Evolutionary conservation across 1,140 invertebrate genomes (phyloP).

Genomic region (Philotrypesis tridentata): DNA sequence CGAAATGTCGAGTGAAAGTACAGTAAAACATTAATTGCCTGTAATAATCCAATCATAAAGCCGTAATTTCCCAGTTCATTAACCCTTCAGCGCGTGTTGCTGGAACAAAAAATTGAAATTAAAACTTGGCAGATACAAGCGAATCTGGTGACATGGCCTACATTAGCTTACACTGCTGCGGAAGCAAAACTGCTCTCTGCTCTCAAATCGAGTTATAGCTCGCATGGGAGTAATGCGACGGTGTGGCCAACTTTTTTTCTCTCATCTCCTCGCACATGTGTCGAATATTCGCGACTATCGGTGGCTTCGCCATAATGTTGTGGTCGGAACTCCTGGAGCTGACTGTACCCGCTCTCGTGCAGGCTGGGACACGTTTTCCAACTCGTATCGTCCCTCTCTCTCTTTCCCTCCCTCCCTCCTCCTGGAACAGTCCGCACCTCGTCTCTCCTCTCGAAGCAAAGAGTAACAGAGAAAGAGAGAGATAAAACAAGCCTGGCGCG

Average conservation of each 20-base stretch:
- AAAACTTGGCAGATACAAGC: neutral
- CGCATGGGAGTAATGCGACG: neutral
- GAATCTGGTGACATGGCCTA: neutral
- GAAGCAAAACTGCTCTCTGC: neutral
- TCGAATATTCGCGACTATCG: neutral
- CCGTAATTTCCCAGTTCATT: neutral
- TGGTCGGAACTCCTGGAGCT: slow-evolving; percentile 42
- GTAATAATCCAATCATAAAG: neutral
- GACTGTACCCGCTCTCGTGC: slow-evolving; percentile 41
- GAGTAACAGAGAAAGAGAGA: neutral
- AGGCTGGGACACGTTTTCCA: slow-evolving; percentile 47
- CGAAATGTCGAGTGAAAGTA: neutral
- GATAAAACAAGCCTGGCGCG: slow-evolving; percentile 7
- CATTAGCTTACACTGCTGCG: neutral
- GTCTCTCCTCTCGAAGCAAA: slow-evolving; percentile 14
- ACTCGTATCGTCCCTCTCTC: slow-evolving; percentile 20
- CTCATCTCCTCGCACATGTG: neutral
- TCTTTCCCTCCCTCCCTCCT: neutral
- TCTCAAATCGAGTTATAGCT: slow-evolving; percentile 15
- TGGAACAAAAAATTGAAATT: neutral
- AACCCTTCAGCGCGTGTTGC: neutral
- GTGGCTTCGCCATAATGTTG: slow-evolving; percentile 38
- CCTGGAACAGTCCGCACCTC: neutral
- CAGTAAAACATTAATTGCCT: neutral
- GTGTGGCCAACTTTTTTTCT: neutral